phyloP scores from a whole-genome alignment of 2,888 invertebrate genomes.

The Amphiduros pacificus region DNA sequence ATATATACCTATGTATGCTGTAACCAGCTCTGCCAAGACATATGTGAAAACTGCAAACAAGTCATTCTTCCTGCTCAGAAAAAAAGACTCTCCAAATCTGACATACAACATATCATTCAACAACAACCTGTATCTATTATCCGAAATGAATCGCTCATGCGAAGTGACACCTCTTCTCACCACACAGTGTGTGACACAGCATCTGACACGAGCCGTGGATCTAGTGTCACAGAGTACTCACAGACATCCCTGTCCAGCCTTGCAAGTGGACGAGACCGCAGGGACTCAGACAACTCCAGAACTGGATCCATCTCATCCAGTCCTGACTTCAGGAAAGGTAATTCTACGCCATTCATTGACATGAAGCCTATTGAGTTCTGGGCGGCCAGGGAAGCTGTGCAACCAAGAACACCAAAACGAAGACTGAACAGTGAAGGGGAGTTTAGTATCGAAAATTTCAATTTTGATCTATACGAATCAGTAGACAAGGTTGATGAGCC shows the following conservation, averaged over 20 bases:
- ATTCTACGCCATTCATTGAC: conserved; percentile 51
- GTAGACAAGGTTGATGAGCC: conserved; percentile 35
- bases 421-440: conserved; percentile 54
- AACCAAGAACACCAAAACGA: conserved; percentile 44
- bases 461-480: conserved; percentile 55
- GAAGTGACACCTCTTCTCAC: conserved; percentile 27
- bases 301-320: conserved; percentile 35
- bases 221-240: conserved; percentile 33
- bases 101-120: conserved; percentile 51
- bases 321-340: conserved; percentile 40
- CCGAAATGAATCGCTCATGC: conserved; percentile 12
- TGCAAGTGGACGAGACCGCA: conserved; percentile 36
- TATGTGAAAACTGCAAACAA: conserved; percentile 43
- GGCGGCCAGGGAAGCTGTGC: conserved; percentile 58
- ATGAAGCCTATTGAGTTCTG: conserved; percentile 61
- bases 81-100: conserved; percentile 41
- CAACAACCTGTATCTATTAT: conserved; percentile 29
- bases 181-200: conserved; percentile 14
- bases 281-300: conserved; percentile 41
- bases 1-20: conserved; percentile 33
- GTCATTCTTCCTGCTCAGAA: conserved; percentile 1
- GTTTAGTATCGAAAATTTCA: conserved; percentile 56
- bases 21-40: conserved; percentile 29
- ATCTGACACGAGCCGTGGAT: conserved; percentile 15
- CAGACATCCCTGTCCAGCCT: conserved; percentile 1